These are phyloP conservation scores for Odontamblyopus lacepedii DNA, from an alignment of 2,797 vertebrate species.

Conservation along the genomic window DNA sequence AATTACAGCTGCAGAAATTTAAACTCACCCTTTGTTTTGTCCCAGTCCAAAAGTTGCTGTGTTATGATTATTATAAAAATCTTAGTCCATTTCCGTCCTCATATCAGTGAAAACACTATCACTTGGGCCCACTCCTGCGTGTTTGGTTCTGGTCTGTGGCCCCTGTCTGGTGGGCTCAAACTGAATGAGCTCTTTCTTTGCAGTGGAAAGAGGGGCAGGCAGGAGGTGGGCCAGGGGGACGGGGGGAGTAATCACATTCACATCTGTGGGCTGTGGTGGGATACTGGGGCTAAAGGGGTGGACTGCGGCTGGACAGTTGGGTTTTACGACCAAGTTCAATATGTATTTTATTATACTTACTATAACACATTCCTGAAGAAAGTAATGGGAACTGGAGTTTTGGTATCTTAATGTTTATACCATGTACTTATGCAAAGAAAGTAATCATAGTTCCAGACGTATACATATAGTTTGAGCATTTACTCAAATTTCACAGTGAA, in stretches of 20 bases:
- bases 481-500: not conserved
- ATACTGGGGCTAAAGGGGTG: conserved; percentile 43
- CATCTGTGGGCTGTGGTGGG: conserved; percentile 70
- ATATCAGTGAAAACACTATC: conserved; percentile 58
- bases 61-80: conserved; percentile 49
- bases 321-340: conserved; percentile 34
- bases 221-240: conserved; percentile 37
- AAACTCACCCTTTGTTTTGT: conserved; percentile 63
- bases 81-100: conserved; percentile 59
- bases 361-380: not conserved
- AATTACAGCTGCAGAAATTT: no score
- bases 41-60: conserved; percentile 26
- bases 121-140: conserved; percentile 59
- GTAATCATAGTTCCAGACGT: not conserved
- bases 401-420: not conserved
- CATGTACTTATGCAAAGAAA: not conserved
- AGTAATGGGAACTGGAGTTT: not conserved
- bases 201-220: conserved; percentile 61
- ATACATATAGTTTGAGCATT: not conserved
- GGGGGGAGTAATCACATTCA: conserved; percentile 71
- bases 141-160: conserved; percentile 65
- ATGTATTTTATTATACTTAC: conserved; percentile 37
- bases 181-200: conserved; percentile 80
- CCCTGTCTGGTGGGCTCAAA: conserved; percentile 63
- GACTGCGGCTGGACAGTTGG: conserved; percentile 21